phyloP scores from a whole-genome alignment of 1,140 invertebrate species.

The Drosophila teissieri region DNA sequence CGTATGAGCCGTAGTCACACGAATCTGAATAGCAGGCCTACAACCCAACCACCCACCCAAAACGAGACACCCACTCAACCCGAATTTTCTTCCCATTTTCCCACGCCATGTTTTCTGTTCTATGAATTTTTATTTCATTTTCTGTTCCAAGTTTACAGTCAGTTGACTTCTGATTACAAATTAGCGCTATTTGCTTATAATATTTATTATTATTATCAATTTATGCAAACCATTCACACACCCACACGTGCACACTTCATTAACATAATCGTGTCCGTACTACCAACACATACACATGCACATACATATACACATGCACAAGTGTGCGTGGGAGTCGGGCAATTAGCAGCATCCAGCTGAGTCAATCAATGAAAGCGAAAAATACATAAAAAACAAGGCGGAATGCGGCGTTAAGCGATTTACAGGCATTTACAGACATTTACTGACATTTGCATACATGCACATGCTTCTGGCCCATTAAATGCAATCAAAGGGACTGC shows the following conservation, averaged over 20 bases:
- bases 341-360: conserved; percentile 44
- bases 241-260: conserved; percentile 25
- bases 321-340: conserved; percentile 23
- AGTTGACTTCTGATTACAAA: conserved; percentile 59
- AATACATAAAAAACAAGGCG: not conserved
- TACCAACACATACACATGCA: not conserved
- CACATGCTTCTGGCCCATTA: conserved; percentile 22
- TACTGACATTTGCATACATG: conserved; percentile 15
- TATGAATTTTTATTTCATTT: conserved; percentile 7
- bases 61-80: not conserved
- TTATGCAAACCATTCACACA: conserved; percentile 31
- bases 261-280: conserved; percentile 42
- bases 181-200: conserved; percentile 57
- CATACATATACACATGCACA: not conserved
- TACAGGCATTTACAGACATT: conserved; percentile 16
- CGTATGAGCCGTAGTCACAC: conserved; percentile 25
- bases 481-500: conserved; percentile 25
- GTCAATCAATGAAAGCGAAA: conserved; percentile 32
- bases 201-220: conserved; percentile 61
- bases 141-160: conserved; percentile 31
- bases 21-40: conserved; percentile 16
- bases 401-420: conserved; percentile 5
- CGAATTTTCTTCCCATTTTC: not conserved
- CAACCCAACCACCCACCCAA: not conserved
- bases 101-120: conserved; percentile 1